Conservation (phyloP, 2,113 vertebrate genomes). For the Dendropsophus ebraccatus region DNA sequence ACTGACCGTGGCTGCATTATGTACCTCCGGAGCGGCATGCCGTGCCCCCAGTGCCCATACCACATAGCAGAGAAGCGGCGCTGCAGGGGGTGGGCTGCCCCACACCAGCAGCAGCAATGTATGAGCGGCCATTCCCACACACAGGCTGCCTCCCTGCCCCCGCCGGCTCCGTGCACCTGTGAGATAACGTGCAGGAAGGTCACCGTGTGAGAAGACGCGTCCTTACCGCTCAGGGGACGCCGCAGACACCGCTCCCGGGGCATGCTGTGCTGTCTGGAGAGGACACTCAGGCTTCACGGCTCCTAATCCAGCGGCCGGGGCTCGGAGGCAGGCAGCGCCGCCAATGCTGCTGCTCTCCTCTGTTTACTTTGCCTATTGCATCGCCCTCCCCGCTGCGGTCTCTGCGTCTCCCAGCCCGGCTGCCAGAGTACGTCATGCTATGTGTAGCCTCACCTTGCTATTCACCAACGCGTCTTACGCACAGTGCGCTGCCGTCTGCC, state of each 20-base stretch:
- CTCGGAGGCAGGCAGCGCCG: constrained; percentile 35
- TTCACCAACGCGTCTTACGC: constrained; percentile 65
- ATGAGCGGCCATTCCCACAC: constrained; percentile 1
- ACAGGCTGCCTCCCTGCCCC: not conserved
- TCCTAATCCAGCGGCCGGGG: constrained; percentile 40
- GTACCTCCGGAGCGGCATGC: not conserved
- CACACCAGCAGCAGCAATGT: not conserved
- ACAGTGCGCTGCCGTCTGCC: constrained; percentile 54
- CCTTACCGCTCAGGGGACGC: constrained; percentile 46
- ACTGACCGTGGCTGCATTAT: constrained; percentile 1
- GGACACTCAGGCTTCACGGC: constrained; percentile 23
- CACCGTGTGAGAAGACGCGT: not conserved
- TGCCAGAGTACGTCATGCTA: constrained; percentile 67
- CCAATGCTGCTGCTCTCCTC: constrained; percentile 4
- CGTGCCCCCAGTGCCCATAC: not conserved
- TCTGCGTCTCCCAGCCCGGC: constrained; percentile 63
- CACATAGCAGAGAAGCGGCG: too few relatives aligned
- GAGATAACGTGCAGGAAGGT: constrained; percentile 1
- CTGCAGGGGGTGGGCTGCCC: not conserved
- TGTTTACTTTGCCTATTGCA: constrained; percentile 62
- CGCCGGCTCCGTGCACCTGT: constrained; percentile 16
- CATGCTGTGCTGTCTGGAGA: constrained; percentile 28
- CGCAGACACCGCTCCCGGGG: constrained; percentile 19
- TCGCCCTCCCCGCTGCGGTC: constrained; percentile 62
- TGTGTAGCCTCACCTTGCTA: constrained; percentile 66